Conservation (phyloP, 2,888 invertebrate genomes). For the Pachydiplax longipennis region DNA sequence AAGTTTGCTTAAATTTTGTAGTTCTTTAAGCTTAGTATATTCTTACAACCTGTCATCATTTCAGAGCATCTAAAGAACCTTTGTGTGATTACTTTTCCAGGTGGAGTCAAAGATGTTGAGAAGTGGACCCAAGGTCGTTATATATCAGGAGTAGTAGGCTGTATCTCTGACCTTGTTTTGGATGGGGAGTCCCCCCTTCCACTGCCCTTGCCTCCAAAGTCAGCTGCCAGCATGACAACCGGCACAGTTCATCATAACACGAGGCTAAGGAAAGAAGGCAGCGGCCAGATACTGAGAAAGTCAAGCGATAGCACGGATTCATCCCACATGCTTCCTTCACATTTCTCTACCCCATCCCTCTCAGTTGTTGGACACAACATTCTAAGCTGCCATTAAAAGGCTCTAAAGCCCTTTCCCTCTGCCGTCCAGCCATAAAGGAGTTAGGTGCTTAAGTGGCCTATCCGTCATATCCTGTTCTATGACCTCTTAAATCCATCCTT, state of each 20-base stretch:
- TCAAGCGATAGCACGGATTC: background rate
- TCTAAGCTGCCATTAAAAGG: slow-evolving; percentile 36
- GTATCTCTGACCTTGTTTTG: slow-evolving; percentile 82
- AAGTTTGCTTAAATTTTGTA: too few species aligned
- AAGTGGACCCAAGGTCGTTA: slow-evolving; percentile 71
- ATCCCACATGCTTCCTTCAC: background rate
- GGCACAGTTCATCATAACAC: slow-evolving; percentile 1
- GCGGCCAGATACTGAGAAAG: slow-evolving; percentile 14
- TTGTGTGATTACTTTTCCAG: background rate
- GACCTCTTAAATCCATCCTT: slow-evolving; percentile 41
- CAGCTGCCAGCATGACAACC: slow-evolving; percentile 12
- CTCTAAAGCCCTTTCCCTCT: slow-evolving; percentile 40
- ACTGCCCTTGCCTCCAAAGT: slow-evolving; percentile 20
- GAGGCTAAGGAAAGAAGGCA: slow-evolving; percentile 16
- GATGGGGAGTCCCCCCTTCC: slow-evolving; percentile 78
- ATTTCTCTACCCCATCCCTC: slow-evolving; percentile 32
- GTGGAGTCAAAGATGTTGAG: slow-evolving; percentile 21
- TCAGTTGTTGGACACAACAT: slow-evolving; percentile 38
- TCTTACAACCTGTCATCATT: too few species aligned
- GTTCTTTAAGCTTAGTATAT: too few species aligned
- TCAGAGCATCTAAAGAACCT: too few species aligned
- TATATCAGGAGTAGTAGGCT: slow-evolving; percentile 78
- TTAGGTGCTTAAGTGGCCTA: slow-evolving; percentile 43
- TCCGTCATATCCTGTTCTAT: slow-evolving; percentile 44
- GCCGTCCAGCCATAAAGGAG: slow-evolving; percentile 45